Evolutionary conservation across 2,888 invertebrate species (phyloP).

Genomic region (Pyrgus malvae): DNA sequence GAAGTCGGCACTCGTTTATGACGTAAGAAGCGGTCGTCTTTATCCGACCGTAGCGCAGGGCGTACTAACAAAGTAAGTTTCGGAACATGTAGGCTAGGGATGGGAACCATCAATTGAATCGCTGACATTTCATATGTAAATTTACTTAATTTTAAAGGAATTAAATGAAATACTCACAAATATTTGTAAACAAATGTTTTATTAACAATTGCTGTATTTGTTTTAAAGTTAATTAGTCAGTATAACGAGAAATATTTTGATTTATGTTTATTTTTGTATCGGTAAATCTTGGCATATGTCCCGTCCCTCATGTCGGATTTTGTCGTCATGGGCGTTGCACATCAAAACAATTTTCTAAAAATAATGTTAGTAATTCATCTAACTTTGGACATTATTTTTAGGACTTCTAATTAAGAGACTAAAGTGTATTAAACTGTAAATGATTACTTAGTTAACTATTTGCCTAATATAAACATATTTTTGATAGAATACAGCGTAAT

Average conservation of each 20-base stretch:
- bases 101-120: neutral
- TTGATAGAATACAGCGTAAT: constrained; percentile 27
- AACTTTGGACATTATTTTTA: constrained; percentile 23
- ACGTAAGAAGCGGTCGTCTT: neutral
- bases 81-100: neutral
- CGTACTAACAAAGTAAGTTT: neutral
- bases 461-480: constrained; percentile 29
- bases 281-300: no score
- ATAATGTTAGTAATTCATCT: neutral
- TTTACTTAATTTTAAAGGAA: neutral
- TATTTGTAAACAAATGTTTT: no score
- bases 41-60: neutral
- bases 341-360: neutral
- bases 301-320: no score
- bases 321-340: neutral
- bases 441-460: constrained; percentile 26
- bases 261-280: no score
- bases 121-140: neutral
- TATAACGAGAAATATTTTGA: no score
- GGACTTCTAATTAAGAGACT: constrained; percentile 26
- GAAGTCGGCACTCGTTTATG: neutral
- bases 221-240: no score
- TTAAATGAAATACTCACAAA: neutral
- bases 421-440: constrained; percentile 24
- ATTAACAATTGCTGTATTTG: no score